Evolutionary conservation across 2,888 invertebrate genomes (phyloP).

Genomic region (Cephalotes varians): DNA sequence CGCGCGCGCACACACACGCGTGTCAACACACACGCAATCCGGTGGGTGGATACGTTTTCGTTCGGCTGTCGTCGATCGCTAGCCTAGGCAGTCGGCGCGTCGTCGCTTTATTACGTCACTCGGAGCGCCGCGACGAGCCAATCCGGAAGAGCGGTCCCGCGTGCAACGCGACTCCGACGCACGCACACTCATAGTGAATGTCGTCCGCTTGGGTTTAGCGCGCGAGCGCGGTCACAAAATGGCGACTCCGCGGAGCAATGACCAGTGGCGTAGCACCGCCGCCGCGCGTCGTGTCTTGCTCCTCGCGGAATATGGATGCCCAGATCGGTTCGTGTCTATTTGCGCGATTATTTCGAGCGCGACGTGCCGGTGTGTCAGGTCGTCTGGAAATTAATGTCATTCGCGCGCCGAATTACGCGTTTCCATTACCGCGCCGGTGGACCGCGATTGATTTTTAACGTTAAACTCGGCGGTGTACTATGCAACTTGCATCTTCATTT

Average conservation of each 20-base stretch:
- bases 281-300: conserved; percentile 24
- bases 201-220: conserved; percentile 12
- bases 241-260: conserved; percentile 56
- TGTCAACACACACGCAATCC: not conserved
- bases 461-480: conserved; percentile 2
- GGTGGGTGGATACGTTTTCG: conserved; percentile 60
- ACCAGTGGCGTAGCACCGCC: conserved; percentile 49
- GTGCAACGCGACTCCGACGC: conserved; percentile 1
- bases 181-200: conserved; percentile 26
- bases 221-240: conserved; percentile 54
- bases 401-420: conserved; percentile 48
- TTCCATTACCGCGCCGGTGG: conserved; percentile 43
- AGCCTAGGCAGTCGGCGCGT: conserved; percentile 59
- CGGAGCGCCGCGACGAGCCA: conserved; percentile 55
- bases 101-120: conserved; percentile 66
- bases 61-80: conserved; percentile 61
- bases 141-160: conserved; percentile 56
- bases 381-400: conserved; percentile 54
- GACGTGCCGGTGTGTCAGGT: conserved; percentile 29
- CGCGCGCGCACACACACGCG: conserved; percentile 2
- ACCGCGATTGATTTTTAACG: conserved; percentile 49
- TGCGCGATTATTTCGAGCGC: conserved; percentile 47
- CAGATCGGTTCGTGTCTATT: conserved; percentile 30
- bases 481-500: conserved; percentile 45
- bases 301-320: conserved; percentile 27